These are phyloP conservation scores for Caenorhabditis remanei DNA, from an alignment of 1,140 invertebrate species.

Conservation along the genomic window DNA sequence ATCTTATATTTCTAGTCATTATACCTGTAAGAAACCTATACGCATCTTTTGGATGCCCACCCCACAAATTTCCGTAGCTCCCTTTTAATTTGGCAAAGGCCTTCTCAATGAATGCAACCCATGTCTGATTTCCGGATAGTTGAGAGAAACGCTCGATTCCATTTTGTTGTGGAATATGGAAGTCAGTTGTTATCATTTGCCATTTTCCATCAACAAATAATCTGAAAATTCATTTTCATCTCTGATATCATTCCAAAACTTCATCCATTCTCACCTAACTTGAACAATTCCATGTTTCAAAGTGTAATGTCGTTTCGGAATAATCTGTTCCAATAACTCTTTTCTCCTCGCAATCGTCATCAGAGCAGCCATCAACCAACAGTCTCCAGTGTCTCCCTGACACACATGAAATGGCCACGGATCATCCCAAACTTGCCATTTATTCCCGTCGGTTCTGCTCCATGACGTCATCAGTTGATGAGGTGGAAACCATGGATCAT, in stretches of 20 bases:
- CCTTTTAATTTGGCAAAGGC: not conserved
- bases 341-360: not conserved
- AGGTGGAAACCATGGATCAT: not conserved
- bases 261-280: not conserved
- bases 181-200: not conserved
- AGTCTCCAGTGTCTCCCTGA: not conserved
- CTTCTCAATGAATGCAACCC: not conserved
- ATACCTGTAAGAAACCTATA: not conserved
- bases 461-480: not conserved
- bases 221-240: not conserved
- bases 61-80: not conserved
- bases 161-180: not conserved
- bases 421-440: not conserved
- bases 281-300: constrained; percentile 6
- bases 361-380: not conserved
- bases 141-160: not conserved
- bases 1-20: not conserved
- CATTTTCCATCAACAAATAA: not conserved
- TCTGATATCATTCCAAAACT: not conserved
- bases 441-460: not conserved
- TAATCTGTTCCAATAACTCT: not conserved
- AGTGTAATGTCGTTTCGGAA: not conserved
- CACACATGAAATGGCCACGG: not conserved
- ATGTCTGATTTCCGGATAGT: not conserved
- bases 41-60: not conserved